Conservation (phyloP, 2,113 vertebrate species). For the Pluvianellus socialis region DNA sequence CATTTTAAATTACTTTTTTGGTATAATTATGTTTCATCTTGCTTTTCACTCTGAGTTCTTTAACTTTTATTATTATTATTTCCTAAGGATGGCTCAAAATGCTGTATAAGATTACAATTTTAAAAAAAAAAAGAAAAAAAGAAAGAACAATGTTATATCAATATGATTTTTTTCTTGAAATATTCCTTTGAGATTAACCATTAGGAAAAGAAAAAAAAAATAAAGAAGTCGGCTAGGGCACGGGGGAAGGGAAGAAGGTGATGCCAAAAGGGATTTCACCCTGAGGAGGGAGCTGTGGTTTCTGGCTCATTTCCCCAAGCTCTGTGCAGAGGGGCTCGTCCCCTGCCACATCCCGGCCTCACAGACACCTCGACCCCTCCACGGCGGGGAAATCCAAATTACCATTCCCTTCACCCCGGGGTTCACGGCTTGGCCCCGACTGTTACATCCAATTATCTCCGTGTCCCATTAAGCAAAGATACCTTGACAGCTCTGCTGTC, state of each 20-base stretch:
- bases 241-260: neutral
- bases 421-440: neutral
- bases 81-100: slow-evolving; percentile 11
- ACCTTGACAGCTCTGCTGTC: slow-evolving; percentile 15
- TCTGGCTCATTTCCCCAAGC: neutral
- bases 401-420: neutral
- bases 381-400: accelerated
- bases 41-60: slow-evolving; percentile 54
- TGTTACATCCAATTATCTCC: slow-evolving; percentile 2
- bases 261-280: neutral
- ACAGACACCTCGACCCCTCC: neutral
- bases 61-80: slow-evolving; percentile 33
- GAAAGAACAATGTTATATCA: neutral
- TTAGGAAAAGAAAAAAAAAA: neutral
- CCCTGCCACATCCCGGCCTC: neutral
- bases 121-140: neutral
- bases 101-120: neutral
- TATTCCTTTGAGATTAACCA: slow-evolving; percentile 52
- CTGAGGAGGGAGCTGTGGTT: neutral
- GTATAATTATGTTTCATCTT: slow-evolving; percentile 59
- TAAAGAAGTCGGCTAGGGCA: neutral
- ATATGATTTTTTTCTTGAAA: slow-evolving; percentile 27
- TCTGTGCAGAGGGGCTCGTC: neutral
- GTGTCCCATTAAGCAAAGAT: neutral
- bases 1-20: slow-evolving; percentile 72